Evolutionary conservation across 1,140 invertebrate species (phyloP).

Genomic region (Homarus americanus): DNA sequence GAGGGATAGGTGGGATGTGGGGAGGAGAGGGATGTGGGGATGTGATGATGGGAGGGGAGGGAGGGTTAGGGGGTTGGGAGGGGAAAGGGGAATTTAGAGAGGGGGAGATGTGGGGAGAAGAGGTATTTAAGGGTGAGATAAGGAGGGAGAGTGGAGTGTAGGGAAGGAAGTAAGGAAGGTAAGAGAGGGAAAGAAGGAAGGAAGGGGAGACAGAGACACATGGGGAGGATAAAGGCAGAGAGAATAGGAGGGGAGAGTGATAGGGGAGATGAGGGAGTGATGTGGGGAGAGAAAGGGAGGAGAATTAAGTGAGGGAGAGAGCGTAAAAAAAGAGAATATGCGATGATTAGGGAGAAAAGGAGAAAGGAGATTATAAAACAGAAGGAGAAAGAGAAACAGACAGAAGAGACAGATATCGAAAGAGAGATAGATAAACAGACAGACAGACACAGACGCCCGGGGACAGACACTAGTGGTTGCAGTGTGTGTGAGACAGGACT

Average conservation of each 20-base stretch:
- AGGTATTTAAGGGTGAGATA: neutral
- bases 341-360: no score
- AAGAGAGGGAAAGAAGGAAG: neutral
- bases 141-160: neutral
- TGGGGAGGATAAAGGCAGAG: neutral
- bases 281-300: neutral
- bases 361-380: neutral
- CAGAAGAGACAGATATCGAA: neutral
- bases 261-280: neutral
- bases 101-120: neutral
- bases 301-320: neutral
- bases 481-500: neutral
- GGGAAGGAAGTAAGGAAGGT: conserved; percentile 3
- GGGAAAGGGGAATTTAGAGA: neutral
- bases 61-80: neutral
- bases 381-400: neutral
- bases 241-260: neutral
- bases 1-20: neutral
- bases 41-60: neutral
- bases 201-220: no score
- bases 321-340: neutral
- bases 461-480: neutral
- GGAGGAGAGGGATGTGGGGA: neutral
- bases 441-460: neutral
- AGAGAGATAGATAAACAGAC: neutral